A percentile compares a stretch with the other conserved stretches of the same genome.
These are phyloP conservation scores for Leucophenga montana DNA, from an alignment of 2,888 invertebrate species.

Conservation along the genomic window DNA sequence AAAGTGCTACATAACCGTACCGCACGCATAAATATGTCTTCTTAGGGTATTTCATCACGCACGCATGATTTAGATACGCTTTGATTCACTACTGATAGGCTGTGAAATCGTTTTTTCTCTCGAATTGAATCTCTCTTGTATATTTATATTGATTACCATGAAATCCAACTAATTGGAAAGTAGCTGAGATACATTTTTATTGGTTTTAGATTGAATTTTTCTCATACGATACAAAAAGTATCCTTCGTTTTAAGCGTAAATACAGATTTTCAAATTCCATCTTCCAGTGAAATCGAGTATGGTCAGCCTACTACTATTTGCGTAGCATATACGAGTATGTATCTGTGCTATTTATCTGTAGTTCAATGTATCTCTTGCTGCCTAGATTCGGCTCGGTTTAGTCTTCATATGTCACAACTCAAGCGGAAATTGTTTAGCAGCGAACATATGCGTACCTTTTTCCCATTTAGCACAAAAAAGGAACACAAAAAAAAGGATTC, in stretches of 20 bases:
- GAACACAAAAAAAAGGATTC: not conserved
- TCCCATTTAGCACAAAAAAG: not conserved
- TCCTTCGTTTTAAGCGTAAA: too few species aligned
- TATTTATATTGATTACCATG: conserved; percentile 2
- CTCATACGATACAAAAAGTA: too few species aligned
- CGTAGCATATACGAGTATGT: too few species aligned
- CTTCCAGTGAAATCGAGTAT: too few species aligned
- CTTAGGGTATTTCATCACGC: conserved; percentile 7
- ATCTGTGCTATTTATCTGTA: too few species aligned
- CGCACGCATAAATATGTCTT: not conserved
- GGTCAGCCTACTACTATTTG: too few species aligned
- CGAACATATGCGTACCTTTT: conserved; percentile 27
- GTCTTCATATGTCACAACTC: not conserved
- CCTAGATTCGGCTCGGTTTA: not conserved
- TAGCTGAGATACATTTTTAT: too few species aligned
- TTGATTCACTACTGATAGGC: conserved; percentile 6
- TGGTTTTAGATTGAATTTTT: too few species aligned
- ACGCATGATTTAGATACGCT: conserved; percentile 14
- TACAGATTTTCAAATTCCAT: too few species aligned
- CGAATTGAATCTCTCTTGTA: conserved; percentile 9
- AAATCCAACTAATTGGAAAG: not conserved
- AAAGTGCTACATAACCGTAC: not conserved
- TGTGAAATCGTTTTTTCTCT: conserved; percentile 1
- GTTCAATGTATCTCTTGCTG: too few species aligned
- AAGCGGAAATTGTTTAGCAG: conserved; percentile 30